Evolutionary conservation across 2,113 vertebrate species (phyloP).

Genomic region (Paramormyrops kingsleyae): DNA sequence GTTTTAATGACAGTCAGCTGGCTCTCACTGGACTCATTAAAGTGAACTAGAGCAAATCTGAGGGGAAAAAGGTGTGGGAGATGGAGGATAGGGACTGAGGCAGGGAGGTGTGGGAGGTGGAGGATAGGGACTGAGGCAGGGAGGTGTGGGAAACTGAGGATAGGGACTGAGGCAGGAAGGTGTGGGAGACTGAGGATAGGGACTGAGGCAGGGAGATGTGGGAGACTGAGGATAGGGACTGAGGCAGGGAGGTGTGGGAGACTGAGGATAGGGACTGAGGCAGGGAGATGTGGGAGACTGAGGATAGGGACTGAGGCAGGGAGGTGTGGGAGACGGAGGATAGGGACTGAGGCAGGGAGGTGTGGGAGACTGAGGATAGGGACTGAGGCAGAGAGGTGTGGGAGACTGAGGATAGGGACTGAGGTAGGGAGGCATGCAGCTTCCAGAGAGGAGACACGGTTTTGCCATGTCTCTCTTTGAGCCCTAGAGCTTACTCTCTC

Average conservation of each 20-base stretch:
- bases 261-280: too few relatives aligned
- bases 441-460: not conserved
- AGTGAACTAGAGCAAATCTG: not conserved
- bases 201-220: too few relatives aligned
- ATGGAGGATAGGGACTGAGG: not conserved
- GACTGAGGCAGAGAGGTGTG: too few relatives aligned
- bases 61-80: not conserved
- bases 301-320: too few relatives aligned
- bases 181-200: too few relatives aligned
- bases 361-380: fast-evolving
- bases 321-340: too few relatives aligned
- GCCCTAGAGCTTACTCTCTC: not conserved
- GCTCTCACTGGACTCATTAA: not conserved
- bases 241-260: too few relatives aligned
- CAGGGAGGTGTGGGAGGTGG: not conserved
- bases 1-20: not conserved
- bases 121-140: not conserved
- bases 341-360: too few relatives aligned
- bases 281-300: too few relatives aligned
- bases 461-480: not conserved
- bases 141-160: not conserved
- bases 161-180: too few relatives aligned
- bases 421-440: not conserved
- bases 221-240: too few relatives aligned
- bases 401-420: too few relatives aligned